Evolutionary conservation across 2,797 vertebrate genomes (phyloP).

Genomic region (Morus bassanus): DNA sequence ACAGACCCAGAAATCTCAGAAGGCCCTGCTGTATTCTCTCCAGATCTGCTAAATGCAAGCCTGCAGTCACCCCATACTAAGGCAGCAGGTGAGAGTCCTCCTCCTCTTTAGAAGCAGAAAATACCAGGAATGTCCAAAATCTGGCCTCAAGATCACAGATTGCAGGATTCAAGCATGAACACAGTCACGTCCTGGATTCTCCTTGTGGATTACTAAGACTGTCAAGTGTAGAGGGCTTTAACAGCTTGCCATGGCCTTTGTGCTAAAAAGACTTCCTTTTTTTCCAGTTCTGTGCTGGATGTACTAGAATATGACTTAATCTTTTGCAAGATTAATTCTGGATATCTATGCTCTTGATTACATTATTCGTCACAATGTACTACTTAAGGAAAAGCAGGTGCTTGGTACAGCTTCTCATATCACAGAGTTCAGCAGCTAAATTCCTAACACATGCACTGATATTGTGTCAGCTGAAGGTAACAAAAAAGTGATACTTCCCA

Average conservation of each 20-base stretch:
- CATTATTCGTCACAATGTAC: neutral
- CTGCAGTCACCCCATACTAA: neutral
- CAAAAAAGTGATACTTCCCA: neutral
- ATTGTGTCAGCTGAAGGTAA: neutral
- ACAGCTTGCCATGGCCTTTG: neutral
- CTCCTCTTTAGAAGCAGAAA: neutral
- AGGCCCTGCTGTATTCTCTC: neutral
- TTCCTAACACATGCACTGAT: neutral
- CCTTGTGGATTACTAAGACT: neutral
- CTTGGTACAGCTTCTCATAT: neutral
- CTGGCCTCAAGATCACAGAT: neutral
- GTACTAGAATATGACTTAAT: neutral
- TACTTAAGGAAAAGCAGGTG: neutral
- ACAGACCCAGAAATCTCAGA: neutral
- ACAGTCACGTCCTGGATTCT: neutral
- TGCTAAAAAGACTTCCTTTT: neutral
- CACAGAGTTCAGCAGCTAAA: neutral
- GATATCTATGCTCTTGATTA: neutral
- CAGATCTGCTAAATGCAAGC: neutral
- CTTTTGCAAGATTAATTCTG: neutral
- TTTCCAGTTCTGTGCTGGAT: neutral
- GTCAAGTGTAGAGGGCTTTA: neutral
- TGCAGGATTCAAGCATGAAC: neutral
- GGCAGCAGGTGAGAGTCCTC: neutral
- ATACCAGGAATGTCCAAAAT: neutral